A percentile compares a stretch with the other conserved stretches of the same genome.
These are phyloP conservation scores for Trichonephila clavata DNA, from an alignment of 1,140 invertebrate species.

Conservation along the genomic window DNA sequence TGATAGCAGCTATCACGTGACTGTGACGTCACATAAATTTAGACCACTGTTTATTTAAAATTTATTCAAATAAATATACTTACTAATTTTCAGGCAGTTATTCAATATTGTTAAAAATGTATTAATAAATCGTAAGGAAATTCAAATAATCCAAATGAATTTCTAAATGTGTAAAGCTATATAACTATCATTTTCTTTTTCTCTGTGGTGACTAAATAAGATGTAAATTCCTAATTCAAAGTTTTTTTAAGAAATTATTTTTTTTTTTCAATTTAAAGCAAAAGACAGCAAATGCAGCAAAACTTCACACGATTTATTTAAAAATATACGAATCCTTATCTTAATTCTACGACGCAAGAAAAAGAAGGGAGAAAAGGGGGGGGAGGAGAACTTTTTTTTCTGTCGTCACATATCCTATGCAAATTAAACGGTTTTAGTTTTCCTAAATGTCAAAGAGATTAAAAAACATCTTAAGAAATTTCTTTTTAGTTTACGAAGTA, in stretches of 20 bases:
- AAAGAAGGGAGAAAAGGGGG: not conserved
- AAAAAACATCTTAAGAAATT: conserved; percentile 61
- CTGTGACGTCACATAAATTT: not conserved
- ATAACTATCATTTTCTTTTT: too few relatives aligned
- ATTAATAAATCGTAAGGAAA: too few relatives aligned
- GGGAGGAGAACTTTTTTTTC: too few relatives aligned
- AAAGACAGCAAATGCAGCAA: not conserved
- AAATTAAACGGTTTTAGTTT: conserved; percentile 62
- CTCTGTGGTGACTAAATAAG: too few relatives aligned
- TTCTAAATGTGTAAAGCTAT: too few relatives aligned
- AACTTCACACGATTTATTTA: conserved; percentile 26
- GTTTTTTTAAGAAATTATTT: too few relatives aligned
- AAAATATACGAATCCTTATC: conserved; percentile 36
- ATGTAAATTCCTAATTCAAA: too few relatives aligned
- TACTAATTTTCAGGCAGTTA: too few relatives aligned
- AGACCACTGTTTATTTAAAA: not conserved
- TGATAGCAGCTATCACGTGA: too few relatives aligned
- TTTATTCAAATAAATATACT: not conserved
- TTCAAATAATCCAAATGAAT: too few relatives aligned
- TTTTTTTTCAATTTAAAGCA: too few relatives aligned
- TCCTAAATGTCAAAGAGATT: conserved; percentile 43
- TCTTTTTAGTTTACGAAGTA: conserved; percentile 51
- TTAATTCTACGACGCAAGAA: not conserved
- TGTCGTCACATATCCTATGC: conserved; percentile 37
- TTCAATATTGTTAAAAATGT: too few relatives aligned